A percentile compares a stretch with the other conserved stretches of the same genome.
Evolutionary conservation across 2,888 invertebrate species (phyloP).

Genomic region (Lasioglossum lativentre): DNA sequence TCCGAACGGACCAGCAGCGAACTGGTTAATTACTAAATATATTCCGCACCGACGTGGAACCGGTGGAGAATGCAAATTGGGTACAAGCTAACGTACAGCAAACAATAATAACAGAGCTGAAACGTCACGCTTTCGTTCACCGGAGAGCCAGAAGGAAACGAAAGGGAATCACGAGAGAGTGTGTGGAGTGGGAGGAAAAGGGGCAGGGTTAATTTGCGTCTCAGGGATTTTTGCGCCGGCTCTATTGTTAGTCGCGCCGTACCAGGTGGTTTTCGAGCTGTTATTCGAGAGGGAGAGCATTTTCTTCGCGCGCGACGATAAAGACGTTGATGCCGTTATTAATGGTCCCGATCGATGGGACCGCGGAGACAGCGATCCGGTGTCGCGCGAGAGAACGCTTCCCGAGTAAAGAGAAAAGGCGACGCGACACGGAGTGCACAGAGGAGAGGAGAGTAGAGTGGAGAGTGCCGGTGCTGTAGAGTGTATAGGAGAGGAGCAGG

Average conservation of each 20-base stretch:
- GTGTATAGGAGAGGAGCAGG: neutral
- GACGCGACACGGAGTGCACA: neutral
- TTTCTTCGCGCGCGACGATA: neutral
- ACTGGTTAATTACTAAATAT: neutral
- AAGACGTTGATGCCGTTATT: constrained; percentile 3
- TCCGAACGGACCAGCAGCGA: neutral
- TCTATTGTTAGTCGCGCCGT: neutral
- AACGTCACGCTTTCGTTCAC: neutral
- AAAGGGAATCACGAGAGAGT: neutral
- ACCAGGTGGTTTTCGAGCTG: neutral
- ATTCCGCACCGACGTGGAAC: neutral
- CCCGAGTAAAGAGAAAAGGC: neutral
- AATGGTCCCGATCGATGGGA: neutral
- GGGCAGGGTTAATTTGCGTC: neutral
- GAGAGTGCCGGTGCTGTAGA: neutral
- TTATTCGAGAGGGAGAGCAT: neutral
- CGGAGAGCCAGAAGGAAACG: neutral
- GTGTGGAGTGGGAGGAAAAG: neutral
- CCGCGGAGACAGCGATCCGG: neutral
- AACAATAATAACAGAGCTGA: neutral
- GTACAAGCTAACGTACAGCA: neutral
- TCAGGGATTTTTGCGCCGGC: neutral
- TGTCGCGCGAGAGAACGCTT: neutral
- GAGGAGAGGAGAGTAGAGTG: neutral
- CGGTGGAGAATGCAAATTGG: neutral